These are phyloP conservation scores for honey bee (Apis mellifera) DNA, from an alignment of 1,140 invertebrate genomes.

Conservation along the genomic window Amel_HAv3.1 CM009939.2:4466001-4466500, in stretches of 20 bases:
- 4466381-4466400: too few relatives aligned
- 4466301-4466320: neutral
- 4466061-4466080: constrained; percentile 19
- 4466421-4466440: too few relatives aligned
- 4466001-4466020: constrained; percentile 25
- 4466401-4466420: too few relatives aligned
- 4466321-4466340: neutral
- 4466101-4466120: constrained; percentile 39
- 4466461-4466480: too few relatives aligned
- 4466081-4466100: constrained; percentile 19
- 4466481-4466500: too few relatives aligned
- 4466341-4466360: neutral
- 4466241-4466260: constrained; percentile 8
- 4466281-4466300: neutral
- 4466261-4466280: constrained; percentile 18
- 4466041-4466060: constrained; percentile 5
- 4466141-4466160: constrained; percentile 2
- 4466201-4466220: constrained; percentile 12
- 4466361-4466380: too few relatives aligned
- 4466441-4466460: too few relatives aligned
- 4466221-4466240: neutral
- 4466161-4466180: constrained; percentile 44
- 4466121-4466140: constrained; percentile 43
- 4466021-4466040: neutral
- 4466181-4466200: constrained; percentile 45